Base-by-base conservation (phyloP, 1,140 invertebrate species). In the Pseudobourletiella spinata region DNA sequence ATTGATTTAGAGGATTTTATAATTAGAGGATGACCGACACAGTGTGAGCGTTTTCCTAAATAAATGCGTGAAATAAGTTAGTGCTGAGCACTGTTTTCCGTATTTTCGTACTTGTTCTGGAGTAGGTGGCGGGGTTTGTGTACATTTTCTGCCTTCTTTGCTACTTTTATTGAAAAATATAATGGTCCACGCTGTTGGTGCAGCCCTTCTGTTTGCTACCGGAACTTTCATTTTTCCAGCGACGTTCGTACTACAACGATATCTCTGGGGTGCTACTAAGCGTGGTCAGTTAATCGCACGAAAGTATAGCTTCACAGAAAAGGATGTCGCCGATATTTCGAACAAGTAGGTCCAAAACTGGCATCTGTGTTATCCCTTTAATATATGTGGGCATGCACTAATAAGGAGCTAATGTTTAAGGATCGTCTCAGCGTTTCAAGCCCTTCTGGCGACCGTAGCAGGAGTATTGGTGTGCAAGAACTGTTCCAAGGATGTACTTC, bases 361-460 rank as follows among this genome's bases (percentile, higher is more conserved):
- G 28, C 54, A 57, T 44, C 1, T 4, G 2, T 61, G n/a, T 6
- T 51, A 4, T 57, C 14, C 11, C 6, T 22, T 29, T 42, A 59
- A 42, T 39, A 29, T 43, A 25, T 8, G 18, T 63, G 8, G 24
- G 16, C 28, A 54, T 54, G 42, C 39, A 52, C n/a, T n/a, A n/a
- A n/a, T n/a, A n/a, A n/a, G n/a, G n/a, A n/a, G n/a, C n/a, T n/a
- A n/a, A n/a, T 30, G 67, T 79, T 76, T 0, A 73, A 86, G 83
- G 74, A 69, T 82, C 56, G 83, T 86, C 22, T 85, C 84, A 3
- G 81, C 82, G 0, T 79, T 85, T 6, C 84, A 86, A 74, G 84
- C 83, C 0, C 71, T 79, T 11, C 76, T 84, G 57, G 85, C 79
- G 24, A 83, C 83, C 68, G 72, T 82, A 18, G 82, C 84, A 1